Percentiles rank a stretch among this genome's conserved stretches.
Conservation (phyloP, 2,888 invertebrate species). For the Penaeus monodon region DNA sequence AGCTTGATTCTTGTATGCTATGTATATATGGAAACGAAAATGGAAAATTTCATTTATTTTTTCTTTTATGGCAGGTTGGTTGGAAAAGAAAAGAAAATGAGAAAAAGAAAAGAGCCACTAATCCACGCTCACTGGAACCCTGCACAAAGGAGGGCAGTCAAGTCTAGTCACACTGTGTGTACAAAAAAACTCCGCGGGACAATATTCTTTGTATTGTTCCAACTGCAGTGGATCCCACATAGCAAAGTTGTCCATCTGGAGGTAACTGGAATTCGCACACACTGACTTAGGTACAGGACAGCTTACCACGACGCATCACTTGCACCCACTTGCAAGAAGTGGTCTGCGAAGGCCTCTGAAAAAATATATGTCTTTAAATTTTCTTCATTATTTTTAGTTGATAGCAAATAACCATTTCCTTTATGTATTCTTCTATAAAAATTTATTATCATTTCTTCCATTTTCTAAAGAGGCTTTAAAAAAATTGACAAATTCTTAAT, state of each 20-base stretch:
- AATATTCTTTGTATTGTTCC: slow-evolving; percentile 23
- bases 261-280: slow-evolving; percentile 32
- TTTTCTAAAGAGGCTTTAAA: no score
- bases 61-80: background rate
- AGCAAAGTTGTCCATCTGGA: slow-evolving; percentile 7
- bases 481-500: no score
- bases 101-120: slow-evolving; percentile 23
- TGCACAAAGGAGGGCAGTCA: slow-evolving; percentile 16
- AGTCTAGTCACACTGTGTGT: background rate
- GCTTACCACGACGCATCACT: background rate
- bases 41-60: slow-evolving; percentile 12
- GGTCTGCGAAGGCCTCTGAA: slow-evolving; percentile 5
- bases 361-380: background rate
- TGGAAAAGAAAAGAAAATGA: no score
- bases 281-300: slow-evolving; percentile 4
- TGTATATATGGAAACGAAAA: slow-evolving; percentile 1
- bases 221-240: slow-evolving; percentile 16
- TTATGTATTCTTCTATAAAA: no score
- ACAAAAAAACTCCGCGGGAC: slow-evolving; percentile 23
- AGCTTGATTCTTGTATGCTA: no score
- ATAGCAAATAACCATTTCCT: no score
- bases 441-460: no score
- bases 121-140: slow-evolving; percentile 36
- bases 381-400: no score
- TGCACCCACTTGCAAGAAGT: slow-evolving; percentile 3